Evolutionary conservation across 2,113 vertebrate species (phyloP).

Genomic region (Varanus salvator): DNA sequence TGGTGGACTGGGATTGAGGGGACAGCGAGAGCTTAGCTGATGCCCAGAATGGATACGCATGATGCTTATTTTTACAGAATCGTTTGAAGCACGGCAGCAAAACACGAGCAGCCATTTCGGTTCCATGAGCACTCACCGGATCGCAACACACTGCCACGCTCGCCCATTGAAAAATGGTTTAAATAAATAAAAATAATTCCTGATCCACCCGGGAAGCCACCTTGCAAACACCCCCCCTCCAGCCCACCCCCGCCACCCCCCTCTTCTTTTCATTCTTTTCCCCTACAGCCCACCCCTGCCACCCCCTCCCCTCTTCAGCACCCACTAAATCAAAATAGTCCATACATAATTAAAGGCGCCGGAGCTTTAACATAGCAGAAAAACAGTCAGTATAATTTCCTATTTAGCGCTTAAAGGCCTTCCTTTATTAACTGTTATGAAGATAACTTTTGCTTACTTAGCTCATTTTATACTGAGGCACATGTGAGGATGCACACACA

Average conservation of each 20-base stretch:
- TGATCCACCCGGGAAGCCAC: conserved; percentile 67
- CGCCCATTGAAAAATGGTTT: conserved; percentile 27
- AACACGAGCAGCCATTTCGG: no score
- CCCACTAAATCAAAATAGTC: conserved; percentile 74
- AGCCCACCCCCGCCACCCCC: conserved; percentile 44
- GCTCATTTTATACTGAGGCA: conserved; percentile 63
- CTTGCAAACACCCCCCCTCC: conserved; percentile 67
- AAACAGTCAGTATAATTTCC: conserved; percentile 72
- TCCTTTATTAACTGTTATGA: conserved; percentile 70
- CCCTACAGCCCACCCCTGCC: conserved; percentile 55
- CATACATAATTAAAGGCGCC: conserved; percentile 76
- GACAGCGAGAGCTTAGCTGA: no score
- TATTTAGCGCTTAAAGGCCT: conserved; percentile 65
- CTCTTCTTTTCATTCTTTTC: conserved; percentile 49
- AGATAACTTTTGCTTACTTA: conserved; percentile 71
- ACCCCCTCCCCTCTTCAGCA: conserved; percentile 9
- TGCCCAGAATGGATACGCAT: no score
- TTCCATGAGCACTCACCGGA: no score
- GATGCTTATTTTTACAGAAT: no score
- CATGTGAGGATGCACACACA: background rate
- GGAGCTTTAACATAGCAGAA: conserved; percentile 72
- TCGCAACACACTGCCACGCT: no score
- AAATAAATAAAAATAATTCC: conserved; percentile 71
- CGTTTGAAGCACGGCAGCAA: no score
- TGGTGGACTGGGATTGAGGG: no score